Base-by-base conservation (phyloP, 1,140 invertebrate species). In the Globodera ellingtonae region DNA sequence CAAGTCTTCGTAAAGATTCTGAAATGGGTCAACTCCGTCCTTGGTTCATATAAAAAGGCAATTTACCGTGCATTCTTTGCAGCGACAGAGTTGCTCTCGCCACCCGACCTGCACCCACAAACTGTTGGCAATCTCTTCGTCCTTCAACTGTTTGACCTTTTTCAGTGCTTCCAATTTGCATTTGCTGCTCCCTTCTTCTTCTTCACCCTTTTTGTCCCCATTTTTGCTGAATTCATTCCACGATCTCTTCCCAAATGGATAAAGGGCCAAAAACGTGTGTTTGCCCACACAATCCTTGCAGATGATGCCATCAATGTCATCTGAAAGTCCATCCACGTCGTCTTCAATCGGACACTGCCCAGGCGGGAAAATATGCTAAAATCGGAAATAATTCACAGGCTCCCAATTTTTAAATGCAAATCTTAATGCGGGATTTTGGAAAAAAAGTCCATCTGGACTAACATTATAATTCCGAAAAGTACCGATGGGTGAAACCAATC, bases 401-500 rank as follows among this genome's bases (percentile, higher is more conserved):
- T 35, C 35, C 1, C 35, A 35, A 35, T 35, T 59, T 59, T 15
- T 59, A 18, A 59, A 59, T 59, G 15, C 10, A 35, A 35, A 35
- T 35, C 35, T 35, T 35, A 75, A 75, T 47, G 21, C 56, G 50
- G 44, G 50, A 75, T 48, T 48, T 67, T 67, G 73, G 46, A 52
- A 59, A 4, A 4, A 18, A 66, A 13, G 24, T 66, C 3, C 1
- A 35, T 35, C 35, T 35, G 35, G 35, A 56, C n/a, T 52, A 10
- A 50, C 56, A 74, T 3, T 62, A 74, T 46, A 74, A 15, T 13
- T 78, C 10, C 10, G 21, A 75, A 46, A 73, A n/a, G 10, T 70
- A 81, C 56, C 24, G 50, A 44, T 56, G 82, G 21, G 76, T 98
- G 97, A 87, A 94, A 96, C 98, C 98, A 99, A 90, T 99, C 97